These are phyloP conservation scores for Semicossyphus pulcher DNA, from an alignment of 2,113 vertebrate genomes.

Conservation along the genomic window DNA sequence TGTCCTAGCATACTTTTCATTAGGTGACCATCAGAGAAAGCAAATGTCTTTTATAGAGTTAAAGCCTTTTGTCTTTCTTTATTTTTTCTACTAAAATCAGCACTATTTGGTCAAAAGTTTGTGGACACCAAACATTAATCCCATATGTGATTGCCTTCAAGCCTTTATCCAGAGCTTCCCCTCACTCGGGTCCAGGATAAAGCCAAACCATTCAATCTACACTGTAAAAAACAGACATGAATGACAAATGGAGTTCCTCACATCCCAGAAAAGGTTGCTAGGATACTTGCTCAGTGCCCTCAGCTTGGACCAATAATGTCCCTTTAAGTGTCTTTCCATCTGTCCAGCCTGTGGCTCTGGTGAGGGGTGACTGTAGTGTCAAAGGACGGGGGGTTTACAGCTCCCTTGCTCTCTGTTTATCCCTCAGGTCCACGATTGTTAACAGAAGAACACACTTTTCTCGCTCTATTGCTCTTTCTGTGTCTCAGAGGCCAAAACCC, in stretches of 20 bases:
- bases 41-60: too few species aligned
- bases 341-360: constrained; percentile 28
- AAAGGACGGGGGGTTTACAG: constrained; percentile 32
- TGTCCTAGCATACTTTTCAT: not conserved
- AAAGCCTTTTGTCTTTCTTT: too few species aligned
- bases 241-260: not conserved
- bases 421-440: constrained; percentile 53
- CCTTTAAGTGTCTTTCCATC: constrained; percentile 34
- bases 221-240: not conserved
- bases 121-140: not conserved
- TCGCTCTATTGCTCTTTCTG: constrained; percentile 16
- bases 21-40: not conserved
- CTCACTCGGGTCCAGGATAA: constrained; percentile 21
- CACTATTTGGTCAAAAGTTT: not conserved
- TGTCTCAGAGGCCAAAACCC: constrained; percentile 21
- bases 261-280: constrained; percentile 1
- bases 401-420: constrained; percentile 60
- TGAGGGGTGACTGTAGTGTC: constrained; percentile 48
- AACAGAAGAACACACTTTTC: constrained; percentile 38
- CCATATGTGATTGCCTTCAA: not conserved
- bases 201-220: constrained; percentile 20
- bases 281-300: constrained; percentile 3
- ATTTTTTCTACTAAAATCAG: not conserved
- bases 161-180: constrained; percentile 8
- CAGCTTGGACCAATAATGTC: constrained; percentile 6